Conservation (phyloP, 2,113 vertebrate genomes). For the Malurus melanocephalus region DNA sequence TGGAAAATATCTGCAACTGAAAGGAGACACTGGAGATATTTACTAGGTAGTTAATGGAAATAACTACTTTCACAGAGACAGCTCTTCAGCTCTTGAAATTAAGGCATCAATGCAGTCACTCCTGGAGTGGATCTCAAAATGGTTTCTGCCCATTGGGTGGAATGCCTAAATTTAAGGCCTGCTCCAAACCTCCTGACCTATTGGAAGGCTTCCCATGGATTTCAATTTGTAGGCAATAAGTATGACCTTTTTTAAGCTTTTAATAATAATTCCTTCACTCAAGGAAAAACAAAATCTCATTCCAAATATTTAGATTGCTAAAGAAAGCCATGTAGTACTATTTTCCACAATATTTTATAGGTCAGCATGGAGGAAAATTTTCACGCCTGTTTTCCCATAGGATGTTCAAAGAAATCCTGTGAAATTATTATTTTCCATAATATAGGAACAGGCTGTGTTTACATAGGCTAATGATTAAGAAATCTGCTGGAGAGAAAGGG, state of each 20-base stretch:
- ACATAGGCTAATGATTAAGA: not conserved
- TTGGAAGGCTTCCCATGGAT: not conserved
- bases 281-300: slow-evolving; percentile 1
- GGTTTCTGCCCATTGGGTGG: not conserved
- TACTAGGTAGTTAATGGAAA: not conserved
- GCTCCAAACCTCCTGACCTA: not conserved
- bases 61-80: not conserved
- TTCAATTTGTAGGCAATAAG: not conserved
- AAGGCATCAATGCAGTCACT: not conserved
- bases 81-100: not conserved
- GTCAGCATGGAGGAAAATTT: not conserved
- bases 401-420: not conserved
- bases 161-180: not conserved
- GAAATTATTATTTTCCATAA: not conserved
- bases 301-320: slow-evolving; percentile 47
- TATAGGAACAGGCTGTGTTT: not conserved
- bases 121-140: not conserved
- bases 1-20: not conserved
- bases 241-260: not conserved
- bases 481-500: not conserved
- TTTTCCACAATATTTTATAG: slow-evolving; percentile 32
- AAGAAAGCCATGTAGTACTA: slow-evolving; percentile 14
- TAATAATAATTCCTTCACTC: not conserved
- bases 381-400: slow-evolving; percentile 15
- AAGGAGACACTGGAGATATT: not conserved